These are phyloP conservation scores for Meleagris gallopavo DNA, from an alignment of 2,113 vertebrate genomes.

Conservation along the genomic window DNA sequence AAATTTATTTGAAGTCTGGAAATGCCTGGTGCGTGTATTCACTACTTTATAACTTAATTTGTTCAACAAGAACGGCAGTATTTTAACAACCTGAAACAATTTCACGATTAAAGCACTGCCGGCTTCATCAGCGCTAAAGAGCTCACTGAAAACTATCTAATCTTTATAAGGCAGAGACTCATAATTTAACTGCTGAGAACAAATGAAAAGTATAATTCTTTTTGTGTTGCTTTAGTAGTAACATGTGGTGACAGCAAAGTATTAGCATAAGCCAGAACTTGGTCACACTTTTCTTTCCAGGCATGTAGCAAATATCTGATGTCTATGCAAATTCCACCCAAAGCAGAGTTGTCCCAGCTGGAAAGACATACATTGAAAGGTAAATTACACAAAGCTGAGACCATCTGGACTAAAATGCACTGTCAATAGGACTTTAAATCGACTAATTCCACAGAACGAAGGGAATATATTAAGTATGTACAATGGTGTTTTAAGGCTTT, in stretches of 20 bases:
- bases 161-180: slow-evolving; percentile 44
- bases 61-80: slow-evolving; percentile 49
- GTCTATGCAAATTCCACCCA: slow-evolving; percentile 67
- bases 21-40: slow-evolving; percentile 63
- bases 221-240: slow-evolving; percentile 42
- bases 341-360: slow-evolving; percentile 67
- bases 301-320: slow-evolving; percentile 68
- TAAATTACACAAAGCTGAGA: slow-evolving; percentile 59
- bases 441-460: slow-evolving; percentile 2
- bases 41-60: slow-evolving; percentile 72
- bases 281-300: slow-evolving; percentile 67
- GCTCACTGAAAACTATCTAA: slow-evolving; percentile 48
- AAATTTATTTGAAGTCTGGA: slow-evolving; percentile 70
- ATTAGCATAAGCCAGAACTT: slow-evolving; percentile 59
- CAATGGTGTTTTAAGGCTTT: slow-evolving; percentile 15
- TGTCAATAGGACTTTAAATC: slow-evolving; percentile 48
- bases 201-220: slow-evolving; percentile 57
- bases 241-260: slow-evolving; percentile 27
- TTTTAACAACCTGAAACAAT: slow-evolving; percentile 73
- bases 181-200: slow-evolving; percentile 13
- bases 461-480: slow-evolving; percentile 22
- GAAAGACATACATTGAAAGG: slow-evolving; percentile 67
- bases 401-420: slow-evolving; percentile 56
- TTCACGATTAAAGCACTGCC: slow-evolving; percentile 63
- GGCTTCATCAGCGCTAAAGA: slow-evolving; percentile 45